phyloP scores from a whole-genome alignment of 1,140 invertebrate genomes.

The Procambarus clarkii region DNA sequence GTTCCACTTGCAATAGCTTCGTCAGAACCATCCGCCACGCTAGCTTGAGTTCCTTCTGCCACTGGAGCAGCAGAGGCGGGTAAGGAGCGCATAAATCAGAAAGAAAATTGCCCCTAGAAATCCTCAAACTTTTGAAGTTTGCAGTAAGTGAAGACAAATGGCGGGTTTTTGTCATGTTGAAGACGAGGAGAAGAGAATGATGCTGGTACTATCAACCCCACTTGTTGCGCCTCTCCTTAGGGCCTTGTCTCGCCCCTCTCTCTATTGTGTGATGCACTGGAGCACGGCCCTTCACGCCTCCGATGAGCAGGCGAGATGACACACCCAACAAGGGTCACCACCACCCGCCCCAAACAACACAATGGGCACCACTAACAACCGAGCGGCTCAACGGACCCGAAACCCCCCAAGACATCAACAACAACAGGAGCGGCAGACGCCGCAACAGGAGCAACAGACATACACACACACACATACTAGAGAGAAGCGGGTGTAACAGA shows the following conservation, averaged over 20 bases:
- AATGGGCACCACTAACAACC: not conserved
- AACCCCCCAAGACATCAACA: not conserved
- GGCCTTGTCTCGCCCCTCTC: not conserved
- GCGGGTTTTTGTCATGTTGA: not conserved
- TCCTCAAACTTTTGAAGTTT: not conserved
- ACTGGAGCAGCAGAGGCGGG: no score
- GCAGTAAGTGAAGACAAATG: slow-evolving; percentile 3
- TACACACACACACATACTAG: not conserved
- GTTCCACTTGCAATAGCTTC: no score
- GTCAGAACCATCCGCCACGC: no score
- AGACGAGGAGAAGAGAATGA: not conserved
- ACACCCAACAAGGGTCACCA: no score
- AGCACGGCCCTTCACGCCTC: not conserved
- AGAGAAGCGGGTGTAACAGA: not conserved
- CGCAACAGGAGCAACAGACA: not conserved
- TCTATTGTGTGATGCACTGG: not conserved
- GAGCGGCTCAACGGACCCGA: not conserved
- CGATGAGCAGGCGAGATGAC: not conserved
- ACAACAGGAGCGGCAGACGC: not conserved
- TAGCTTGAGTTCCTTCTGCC: no score
- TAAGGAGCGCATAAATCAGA: not conserved
- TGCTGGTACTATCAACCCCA: slow-evolving; percentile 11
- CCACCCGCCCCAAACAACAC: not conserved
- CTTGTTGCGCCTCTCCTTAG: not conserved
- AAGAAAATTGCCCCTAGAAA: not conserved